Percentiles rank a stretch among this genome's conserved stretches.
These are phyloP conservation scores for Parazoanthus darwini DNA, from an alignment of 92 coral and sea anemone species.

Conservation along the genomic window DNA sequence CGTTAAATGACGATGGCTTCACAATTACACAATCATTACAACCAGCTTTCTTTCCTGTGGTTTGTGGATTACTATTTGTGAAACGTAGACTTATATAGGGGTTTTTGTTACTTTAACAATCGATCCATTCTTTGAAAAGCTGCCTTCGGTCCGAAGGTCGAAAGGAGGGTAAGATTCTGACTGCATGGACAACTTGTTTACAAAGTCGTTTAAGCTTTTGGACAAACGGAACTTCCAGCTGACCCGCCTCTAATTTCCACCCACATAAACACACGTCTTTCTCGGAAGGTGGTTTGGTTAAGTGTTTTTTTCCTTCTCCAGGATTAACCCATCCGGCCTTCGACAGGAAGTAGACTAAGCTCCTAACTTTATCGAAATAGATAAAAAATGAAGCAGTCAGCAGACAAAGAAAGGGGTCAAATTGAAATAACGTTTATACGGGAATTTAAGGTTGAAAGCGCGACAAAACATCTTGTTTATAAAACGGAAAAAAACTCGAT, in stretches of 20 bases:
- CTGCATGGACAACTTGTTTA: background rate
- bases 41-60: background rate
- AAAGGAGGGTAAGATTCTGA: background rate
- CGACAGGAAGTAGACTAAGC: background rate
- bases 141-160: no score
- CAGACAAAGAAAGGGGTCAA: background rate
- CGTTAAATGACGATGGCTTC: no score
- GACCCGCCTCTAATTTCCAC: background rate
- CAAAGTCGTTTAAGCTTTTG: background rate
- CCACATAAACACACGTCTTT: background rate
- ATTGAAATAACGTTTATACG: background rate
- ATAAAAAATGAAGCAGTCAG: background rate
- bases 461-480: background rate
- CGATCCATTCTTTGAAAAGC: background rate
- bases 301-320: background rate
- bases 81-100: background rate
- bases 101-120: background rate
- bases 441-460: background rate
- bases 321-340: background rate
- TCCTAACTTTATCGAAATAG: background rate
- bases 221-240: background rate
- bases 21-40: no score
- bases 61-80: background rate
- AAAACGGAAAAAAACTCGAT: background rate
- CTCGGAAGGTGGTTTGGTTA: background rate